Conservation (phyloP, 2,888 invertebrate genomes). For the Tipula vernalis region DNA sequence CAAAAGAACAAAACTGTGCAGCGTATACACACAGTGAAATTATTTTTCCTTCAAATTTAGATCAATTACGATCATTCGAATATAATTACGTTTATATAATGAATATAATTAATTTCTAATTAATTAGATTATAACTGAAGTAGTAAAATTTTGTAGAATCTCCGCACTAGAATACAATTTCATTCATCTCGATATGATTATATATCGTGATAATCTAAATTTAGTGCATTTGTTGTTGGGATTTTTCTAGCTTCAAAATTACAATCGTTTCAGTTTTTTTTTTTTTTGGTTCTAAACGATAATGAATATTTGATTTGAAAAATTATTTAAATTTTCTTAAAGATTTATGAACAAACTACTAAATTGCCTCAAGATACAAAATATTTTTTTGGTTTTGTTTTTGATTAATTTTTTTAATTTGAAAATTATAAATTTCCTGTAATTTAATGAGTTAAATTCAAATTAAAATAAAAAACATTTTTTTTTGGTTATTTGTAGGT, state of each 20-base stretch:
- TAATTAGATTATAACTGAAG: background rate
- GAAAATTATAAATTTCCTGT: background rate
- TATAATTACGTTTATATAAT: background rate
- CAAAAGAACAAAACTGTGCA: background rate
- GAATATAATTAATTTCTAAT: background rate
- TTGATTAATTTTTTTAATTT: background rate
- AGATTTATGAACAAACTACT: background rate
- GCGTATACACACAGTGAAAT: background rate
- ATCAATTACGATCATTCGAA: background rate
- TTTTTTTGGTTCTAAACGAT: background rate
- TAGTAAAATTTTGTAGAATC: background rate
- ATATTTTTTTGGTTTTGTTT: background rate
- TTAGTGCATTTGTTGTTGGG: background rate
- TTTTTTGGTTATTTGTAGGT: background rate
- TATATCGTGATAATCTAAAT: slow-evolving; percentile 4
- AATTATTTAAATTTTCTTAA: background rate
- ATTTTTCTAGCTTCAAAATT: background rate
- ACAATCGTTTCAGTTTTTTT: background rate
- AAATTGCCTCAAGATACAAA: background rate
- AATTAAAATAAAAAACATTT: background rate
- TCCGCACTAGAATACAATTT: background rate
- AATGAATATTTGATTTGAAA: slow-evolving; percentile 4
- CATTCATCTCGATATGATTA: background rate
- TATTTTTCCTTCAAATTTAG: background rate
- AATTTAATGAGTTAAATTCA: background rate